Base-by-base conservation (phyloP, 2,888 invertebrate genomes). In the Microctonus hyperodae region DNA sequence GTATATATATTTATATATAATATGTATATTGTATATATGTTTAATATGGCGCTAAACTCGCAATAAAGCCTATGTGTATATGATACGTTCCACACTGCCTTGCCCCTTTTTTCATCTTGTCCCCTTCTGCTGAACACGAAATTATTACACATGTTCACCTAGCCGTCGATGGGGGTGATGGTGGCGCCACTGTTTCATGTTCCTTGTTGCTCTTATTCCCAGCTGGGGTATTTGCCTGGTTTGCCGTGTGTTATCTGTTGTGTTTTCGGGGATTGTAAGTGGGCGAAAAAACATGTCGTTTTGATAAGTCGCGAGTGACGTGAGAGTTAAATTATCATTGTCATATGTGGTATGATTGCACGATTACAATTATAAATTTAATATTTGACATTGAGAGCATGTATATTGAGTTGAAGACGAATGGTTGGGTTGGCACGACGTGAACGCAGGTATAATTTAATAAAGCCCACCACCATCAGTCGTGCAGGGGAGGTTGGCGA, bases 161-260 rank as follows among this genome's bases (percentile, higher is more conserved):
- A 57, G 33, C 57, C 33, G 57, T 57, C 57, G 57, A 50, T 60
- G 31, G 22, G 50, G 31, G 60, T 50, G 60, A 48, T 59, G 51
- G 37, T 44, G 57, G 57, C 64, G 64, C 64, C 55, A 23, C 64
- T 7, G 53, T 28, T 48, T 10, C n/a, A 20, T 16, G 25, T 48
- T 74, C 74, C 79, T 77, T 72, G 76, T 79, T 76, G 79, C 78
- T 79, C 77, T 78, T 76, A 73, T 80, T 80, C 80, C 76, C 77
- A 75, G 79, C 76, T 74, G 76, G 75, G 78, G 76, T 76, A 74
- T 73, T 67, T 63, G 44, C 67, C 65, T 68, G 77, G 72, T 75
- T 78, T 40, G 61, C 62, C 51, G 68, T 62, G 55, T 79, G 79
- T 79, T 79, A 79, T 80, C 79, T 79, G 79, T 80, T 80, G 80